Base-by-base conservation (phyloP, 2,113 vertebrate genomes). In the Pollimyrus isidori region DNA sequence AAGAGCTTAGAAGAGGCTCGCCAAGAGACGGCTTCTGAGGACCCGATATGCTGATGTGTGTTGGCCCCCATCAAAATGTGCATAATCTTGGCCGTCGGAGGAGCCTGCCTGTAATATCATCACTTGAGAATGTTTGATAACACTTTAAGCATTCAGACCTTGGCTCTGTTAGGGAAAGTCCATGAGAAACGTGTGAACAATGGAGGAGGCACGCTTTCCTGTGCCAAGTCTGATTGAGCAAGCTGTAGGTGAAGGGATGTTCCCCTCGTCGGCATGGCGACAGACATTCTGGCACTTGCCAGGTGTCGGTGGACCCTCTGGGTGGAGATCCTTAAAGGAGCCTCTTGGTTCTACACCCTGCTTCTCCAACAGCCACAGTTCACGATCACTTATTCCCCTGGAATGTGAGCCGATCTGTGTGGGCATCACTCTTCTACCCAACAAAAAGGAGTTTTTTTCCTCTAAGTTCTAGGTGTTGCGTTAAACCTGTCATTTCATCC, bases 401-500 rank as follows among this genome's bases (percentile, higher is more conserved):
- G 91, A 93, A 92, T 92, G 91, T 92, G 92, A 93, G 89, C 91
- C 91, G 89, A 90, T 90, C 84, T 92, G 91, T 93, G 92, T 94
- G 92, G 91, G 91, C 86, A 92, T 83, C 21, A 7, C 39, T 92
- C 92, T 94, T 93, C 91, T 93, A 92, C 87, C 52, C 80, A 3
- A 9, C 73, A 80, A 76, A 88, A 89, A 91, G 90, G 89, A 87
- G 90, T 84, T 5, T 80, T 11, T 42, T 42, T 85, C 87, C 52
- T 50, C 84, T 87, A 83, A 53, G 80, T 90, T 84, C 86, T 73
- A n/a, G 89, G 88, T 86, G 88, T 83, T 65, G 73, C 90, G 87
- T 89, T 91, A 80, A 89, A 90, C 86, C 56, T 83, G 91, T 58
- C 91, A 87, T 92, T 92, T 93, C 91, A 92, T 92, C 92, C 89